Base-by-base conservation (phyloP, 1,140 invertebrate species). In the Drosophila rhopaloa region DNA sequence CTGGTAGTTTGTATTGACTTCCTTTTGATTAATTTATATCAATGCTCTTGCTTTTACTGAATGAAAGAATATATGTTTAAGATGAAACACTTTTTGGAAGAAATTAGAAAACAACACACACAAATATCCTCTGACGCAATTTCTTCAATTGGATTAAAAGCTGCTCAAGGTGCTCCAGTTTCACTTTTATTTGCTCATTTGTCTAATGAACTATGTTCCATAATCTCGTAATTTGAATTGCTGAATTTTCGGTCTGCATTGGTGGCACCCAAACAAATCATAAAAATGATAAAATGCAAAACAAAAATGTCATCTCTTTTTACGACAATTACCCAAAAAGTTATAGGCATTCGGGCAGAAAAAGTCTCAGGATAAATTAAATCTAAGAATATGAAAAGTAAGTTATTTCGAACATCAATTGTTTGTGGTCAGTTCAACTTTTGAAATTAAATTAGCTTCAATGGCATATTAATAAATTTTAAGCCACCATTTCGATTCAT, bases 241-340 rank as follows among this genome's bases (percentile, higher is more conserved):
- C 47, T 38, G 11, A 55, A 54, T 35, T 54, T 37, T 27, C 9
- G 16, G 8, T 19, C 24, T 10, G 40, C n/a, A 10, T 32, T 19
- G 19, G 44, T 14, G 14, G 27, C 43, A 59, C 38, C 27, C 48
- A 75, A 59, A 75, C 71, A 68, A 66, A 83, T 59, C 77, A 74
- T 81, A 78, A 79, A 81, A 63, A 53, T 75, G 68, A 77, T 66
- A 46, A 85, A 86, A 62, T 66, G 78, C 47, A 9, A 53, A 59
- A 59, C 47, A 80, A 76, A 76, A 74, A 40, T 60, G 24, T 48
- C 48, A 53, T 44, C 65, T 61, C 40, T 55, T 80, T 60, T 62
- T 57, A 76, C 75, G 78, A 72, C 56, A 76, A 81, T 81, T 67
- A 59, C 35, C 32, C 58, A 50, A 57, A 77, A 78, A 79, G 44